phyloP scores from a whole-genome alignment of 2,797 vertebrate genomes.

The Notolepis coatsorum region DNA sequence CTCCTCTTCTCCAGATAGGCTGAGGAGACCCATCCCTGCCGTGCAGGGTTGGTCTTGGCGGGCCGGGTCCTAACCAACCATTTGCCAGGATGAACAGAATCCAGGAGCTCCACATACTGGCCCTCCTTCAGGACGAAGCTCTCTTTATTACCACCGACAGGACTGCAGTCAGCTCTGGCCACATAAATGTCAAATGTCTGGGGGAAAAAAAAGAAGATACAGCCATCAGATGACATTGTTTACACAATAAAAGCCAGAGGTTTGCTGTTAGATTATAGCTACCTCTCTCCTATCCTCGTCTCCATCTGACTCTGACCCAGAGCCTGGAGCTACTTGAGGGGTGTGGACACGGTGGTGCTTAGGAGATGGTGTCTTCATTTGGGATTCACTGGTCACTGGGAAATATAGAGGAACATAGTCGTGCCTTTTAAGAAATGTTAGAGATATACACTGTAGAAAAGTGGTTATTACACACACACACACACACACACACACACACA shows the following conservation, averaged over 20 bases:
- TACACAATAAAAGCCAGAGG: background rate
- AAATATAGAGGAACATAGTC: conserved; percentile 66
- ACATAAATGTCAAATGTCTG: conserved; percentile 94
- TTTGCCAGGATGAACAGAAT: conserved; percentile 91
- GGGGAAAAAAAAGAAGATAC: background rate
- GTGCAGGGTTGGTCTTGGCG: conserved; percentile 90
- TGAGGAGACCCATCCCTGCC: conserved; percentile 98
- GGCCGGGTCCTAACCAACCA: conserved; percentile 98
- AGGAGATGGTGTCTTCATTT: conserved; percentile 87
- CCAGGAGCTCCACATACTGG: conserved; percentile 95
- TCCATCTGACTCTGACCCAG: conserved; percentile 94
- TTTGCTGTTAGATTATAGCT: too few relatives aligned
- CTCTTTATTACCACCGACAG: conserved; percentile 84
- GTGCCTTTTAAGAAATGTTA: background rate
- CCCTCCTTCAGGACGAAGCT: conserved; percentile 92
- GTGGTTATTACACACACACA: too few relatives aligned
- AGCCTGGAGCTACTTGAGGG: conserved; percentile 85
- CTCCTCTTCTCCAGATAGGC: conserved; percentile 95
- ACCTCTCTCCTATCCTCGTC: conserved; percentile 93
- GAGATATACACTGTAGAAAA: too few relatives aligned
- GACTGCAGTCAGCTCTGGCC: conserved; percentile 90
- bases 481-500: too few relatives aligned
- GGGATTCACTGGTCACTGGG: conserved; percentile 81
- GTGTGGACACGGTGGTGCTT: conserved; percentile 91
- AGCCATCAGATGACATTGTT: background rate